Conservation (phyloP, 2,113 vertebrate species). For the Saguinus midas region DNA sequence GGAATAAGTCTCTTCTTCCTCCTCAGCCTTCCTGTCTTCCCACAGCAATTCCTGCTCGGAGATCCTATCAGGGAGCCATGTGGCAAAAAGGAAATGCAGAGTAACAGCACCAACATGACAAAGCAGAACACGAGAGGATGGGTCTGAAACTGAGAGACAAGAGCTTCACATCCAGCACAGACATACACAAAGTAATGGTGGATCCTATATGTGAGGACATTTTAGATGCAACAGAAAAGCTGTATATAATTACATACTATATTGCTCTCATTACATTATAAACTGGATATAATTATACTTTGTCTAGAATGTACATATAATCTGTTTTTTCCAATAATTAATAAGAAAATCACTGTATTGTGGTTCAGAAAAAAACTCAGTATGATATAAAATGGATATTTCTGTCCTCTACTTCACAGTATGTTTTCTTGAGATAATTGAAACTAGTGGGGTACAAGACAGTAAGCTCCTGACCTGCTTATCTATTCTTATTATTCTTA, state of each 20-base stretch:
- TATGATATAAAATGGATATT: not conserved
- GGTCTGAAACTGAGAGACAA: not conserved
- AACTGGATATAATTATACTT: not conserved
- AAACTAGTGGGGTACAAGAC: not conserved
- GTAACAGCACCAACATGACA: not conserved
- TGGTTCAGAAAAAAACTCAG: not conserved
- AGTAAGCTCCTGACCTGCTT: not conserved
- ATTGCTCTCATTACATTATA: not conserved
- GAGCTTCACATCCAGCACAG: not conserved
- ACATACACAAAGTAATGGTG: not conserved
- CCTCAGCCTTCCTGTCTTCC: not conserved
- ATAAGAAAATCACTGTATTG: not conserved
- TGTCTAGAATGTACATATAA: not conserved
- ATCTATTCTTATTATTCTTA: not conserved
- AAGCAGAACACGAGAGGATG: not conserved
- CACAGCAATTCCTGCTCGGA: not conserved
- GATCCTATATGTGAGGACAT: not conserved
- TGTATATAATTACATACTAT: not conserved
- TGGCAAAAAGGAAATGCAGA: not conserved
- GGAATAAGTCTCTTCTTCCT: not conserved
- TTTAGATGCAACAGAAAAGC: not conserved
- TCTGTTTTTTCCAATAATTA: not conserved
- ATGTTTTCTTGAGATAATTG: not conserved
- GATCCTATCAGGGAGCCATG: not conserved
- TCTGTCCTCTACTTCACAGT: not conserved